A percentile compares a stretch with the other conserved stretches of the same genome.
phyloP scores from a whole-genome alignment of 2,888 invertebrate species.

The Sceliomorpha sp. region DNA sequence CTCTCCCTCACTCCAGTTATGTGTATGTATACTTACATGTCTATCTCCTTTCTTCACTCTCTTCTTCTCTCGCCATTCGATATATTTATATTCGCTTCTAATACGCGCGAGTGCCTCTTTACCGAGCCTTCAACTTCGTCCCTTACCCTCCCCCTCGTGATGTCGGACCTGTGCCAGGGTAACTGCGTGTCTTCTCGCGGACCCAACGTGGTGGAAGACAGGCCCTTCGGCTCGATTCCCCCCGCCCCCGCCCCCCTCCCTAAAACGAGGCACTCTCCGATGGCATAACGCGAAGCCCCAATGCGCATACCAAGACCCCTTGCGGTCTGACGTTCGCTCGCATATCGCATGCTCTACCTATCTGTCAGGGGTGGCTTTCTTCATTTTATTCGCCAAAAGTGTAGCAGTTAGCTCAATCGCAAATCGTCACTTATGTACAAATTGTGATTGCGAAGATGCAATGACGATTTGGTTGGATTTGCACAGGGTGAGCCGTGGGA shows the following conservation, averaged over 20 bases:
- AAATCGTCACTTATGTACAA: too few relatives aligned
- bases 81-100: constrained; percentile 77
- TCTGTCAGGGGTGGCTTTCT: constrained; percentile 19
- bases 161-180: too few relatives aligned
- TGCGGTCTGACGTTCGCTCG: constrained; percentile 32
- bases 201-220: constrained; percentile 10
- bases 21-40: too few relatives aligned
- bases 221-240: constrained; percentile 18
- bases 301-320: constrained; percentile 42
- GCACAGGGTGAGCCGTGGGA: too few relatives aligned
- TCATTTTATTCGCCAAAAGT: constrained; percentile 14
- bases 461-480: too few relatives aligned
- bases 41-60: too few relatives aligned
- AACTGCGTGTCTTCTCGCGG: constrained; percentile 21
- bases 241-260: constrained; percentile 22
- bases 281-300: constrained; percentile 15
- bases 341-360: constrained; percentile 30
- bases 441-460: too few relatives aligned
- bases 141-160: constrained; percentile 35
- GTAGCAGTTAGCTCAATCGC: too few relatives aligned
- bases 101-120: constrained; percentile 64
- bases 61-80: constrained; percentile 55
- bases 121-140: constrained; percentile 59
- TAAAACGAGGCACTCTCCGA: constrained; percentile 31
- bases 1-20: too few relatives aligned